Conservation (phyloP, 2,797 vertebrate species). For the Amazona ochrocephala region DNA sequence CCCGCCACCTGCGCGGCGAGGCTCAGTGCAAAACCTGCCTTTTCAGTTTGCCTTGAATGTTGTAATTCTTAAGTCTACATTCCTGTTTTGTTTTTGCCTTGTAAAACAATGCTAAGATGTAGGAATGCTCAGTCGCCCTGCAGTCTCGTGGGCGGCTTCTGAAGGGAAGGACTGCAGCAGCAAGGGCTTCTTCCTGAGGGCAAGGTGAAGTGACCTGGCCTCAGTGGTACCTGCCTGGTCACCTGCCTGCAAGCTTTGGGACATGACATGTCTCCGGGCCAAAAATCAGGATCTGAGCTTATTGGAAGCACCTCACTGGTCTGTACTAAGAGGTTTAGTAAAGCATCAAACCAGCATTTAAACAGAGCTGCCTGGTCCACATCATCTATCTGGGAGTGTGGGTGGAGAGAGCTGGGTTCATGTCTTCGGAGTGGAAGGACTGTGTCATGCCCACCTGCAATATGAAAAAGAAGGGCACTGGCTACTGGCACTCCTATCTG, state of each 20-base stretch:
- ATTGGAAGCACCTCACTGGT: rapidly evolving
- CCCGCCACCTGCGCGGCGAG: neutral
- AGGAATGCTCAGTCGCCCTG: too few relatives aligned
- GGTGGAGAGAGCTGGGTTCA: neutral
- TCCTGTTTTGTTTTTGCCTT: neutral
- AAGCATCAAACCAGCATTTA: neutral
- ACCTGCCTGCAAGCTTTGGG: neutral
- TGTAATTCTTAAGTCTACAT: too few relatives aligned
- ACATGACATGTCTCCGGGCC: rapidly evolving
- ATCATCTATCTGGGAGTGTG: neutral
- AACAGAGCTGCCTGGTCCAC: neutral
- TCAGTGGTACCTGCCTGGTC: neutral
- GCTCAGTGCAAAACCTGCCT: neutral
- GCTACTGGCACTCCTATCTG: neutral
- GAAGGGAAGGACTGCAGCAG: neutral
- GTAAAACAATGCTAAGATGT: rapidly evolving
- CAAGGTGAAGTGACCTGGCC: neutral
- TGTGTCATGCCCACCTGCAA: neutral
- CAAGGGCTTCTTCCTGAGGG: rapidly evolving
- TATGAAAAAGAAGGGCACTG: neutral
- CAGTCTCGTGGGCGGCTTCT: too few relatives aligned
- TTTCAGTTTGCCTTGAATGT: neutral
- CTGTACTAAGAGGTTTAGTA: neutral
- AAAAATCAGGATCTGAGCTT: neutral
- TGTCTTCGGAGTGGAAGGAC: neutral